These are phyloP conservation scores for Diadegma fenestrale DNA, from an alignment of 2,888 invertebrate species.

Conservation along the genomic window DNA sequence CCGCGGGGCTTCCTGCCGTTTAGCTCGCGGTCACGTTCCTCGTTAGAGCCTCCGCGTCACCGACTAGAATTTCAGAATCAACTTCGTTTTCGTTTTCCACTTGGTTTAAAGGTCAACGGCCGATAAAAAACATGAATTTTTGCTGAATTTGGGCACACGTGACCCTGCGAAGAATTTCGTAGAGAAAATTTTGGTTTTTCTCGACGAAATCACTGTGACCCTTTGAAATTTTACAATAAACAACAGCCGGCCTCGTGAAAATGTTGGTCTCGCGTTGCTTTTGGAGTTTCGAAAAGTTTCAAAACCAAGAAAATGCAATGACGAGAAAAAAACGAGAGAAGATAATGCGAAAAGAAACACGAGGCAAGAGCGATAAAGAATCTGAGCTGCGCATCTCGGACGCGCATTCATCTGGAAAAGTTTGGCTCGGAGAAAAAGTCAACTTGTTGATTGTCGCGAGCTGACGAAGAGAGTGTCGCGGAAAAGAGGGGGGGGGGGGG, in stretches of 20 bases:
- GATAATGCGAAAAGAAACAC: conserved; percentile 1
- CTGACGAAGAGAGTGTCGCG: conserved; percentile 29
- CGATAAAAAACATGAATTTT: background rate
- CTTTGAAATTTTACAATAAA: conserved; percentile 46
- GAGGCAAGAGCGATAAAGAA: conserved; percentile 26
- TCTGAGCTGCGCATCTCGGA: conserved; percentile 40
- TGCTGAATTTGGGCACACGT: background rate
- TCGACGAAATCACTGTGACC: background rate
- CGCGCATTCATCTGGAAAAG: conserved; percentile 63
- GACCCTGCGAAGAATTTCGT: background rate
- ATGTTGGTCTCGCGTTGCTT: conserved; percentile 33
- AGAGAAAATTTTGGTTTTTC: background rate
- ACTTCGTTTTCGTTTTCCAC: background rate
- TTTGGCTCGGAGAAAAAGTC: conserved; percentile 69
- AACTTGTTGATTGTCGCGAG: conserved; percentile 72
- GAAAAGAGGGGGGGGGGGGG: too few relatives aligned
- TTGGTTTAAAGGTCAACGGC: background rate
- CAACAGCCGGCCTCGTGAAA: conserved; percentile 51
- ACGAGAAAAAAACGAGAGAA: background rate
- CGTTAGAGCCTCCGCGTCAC: background rate
- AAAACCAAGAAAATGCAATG: conserved; percentile 7
- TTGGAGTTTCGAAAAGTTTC: conserved; percentile 30
- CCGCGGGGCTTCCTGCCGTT: background rate
- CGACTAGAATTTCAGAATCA: background rate
- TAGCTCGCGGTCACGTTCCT: background rate